A percentile compares a stretch with the other conserved stretches of the same genome.
Evolutionary conservation across 2,888 invertebrate species (phyloP).

Genomic region (Drosophila atroscutellata): DNA sequence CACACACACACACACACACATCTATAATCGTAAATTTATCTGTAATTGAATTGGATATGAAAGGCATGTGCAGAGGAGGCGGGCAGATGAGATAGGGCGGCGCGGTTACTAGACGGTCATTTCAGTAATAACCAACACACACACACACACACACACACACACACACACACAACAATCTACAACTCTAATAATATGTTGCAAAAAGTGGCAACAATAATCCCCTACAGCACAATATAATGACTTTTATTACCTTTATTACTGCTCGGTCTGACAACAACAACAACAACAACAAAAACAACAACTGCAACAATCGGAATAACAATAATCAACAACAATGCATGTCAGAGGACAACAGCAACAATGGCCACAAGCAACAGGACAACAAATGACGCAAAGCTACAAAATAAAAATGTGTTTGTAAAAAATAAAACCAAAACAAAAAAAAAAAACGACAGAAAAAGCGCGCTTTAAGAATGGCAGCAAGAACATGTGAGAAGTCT

Average conservation of each 20-base stretch:
- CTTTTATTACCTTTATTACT: slow-evolving; percentile 80
- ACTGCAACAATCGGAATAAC: slow-evolving; percentile 27
- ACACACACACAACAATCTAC: slow-evolving; percentile 12
- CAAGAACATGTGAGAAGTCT: neutral
- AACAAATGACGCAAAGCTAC: slow-evolving; percentile 41
- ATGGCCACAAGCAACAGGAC: slow-evolving; percentile 47
- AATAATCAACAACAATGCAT: slow-evolving; percentile 50
- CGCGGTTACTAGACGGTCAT: slow-evolving; percentile 9
- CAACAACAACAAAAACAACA: slow-evolving; percentile 42
- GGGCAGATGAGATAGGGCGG: neutral
- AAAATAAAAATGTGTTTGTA: slow-evolving; percentile 8
- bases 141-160: slow-evolving; percentile 24
- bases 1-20: slow-evolving; percentile 6
- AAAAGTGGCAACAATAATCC: slow-evolving; percentile 70
- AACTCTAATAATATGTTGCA: slow-evolving; percentile 66
- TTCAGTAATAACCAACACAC: slow-evolving; percentile 13
- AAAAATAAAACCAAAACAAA: neutral
- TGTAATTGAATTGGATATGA: slow-evolving; percentile 67
- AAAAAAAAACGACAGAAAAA: neutral
- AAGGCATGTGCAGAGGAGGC: slow-evolving; percentile 9
- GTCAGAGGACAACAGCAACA: slow-evolving; percentile 53
- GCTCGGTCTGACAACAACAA: slow-evolving; percentile 49
- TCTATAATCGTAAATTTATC: slow-evolving; percentile 44
- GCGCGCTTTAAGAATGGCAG: slow-evolving; percentile 1
- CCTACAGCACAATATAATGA: slow-evolving; percentile 79